Evolutionary conservation across 2,888 invertebrate species (phyloP).

Genomic region (Theretra japonica): DNA sequence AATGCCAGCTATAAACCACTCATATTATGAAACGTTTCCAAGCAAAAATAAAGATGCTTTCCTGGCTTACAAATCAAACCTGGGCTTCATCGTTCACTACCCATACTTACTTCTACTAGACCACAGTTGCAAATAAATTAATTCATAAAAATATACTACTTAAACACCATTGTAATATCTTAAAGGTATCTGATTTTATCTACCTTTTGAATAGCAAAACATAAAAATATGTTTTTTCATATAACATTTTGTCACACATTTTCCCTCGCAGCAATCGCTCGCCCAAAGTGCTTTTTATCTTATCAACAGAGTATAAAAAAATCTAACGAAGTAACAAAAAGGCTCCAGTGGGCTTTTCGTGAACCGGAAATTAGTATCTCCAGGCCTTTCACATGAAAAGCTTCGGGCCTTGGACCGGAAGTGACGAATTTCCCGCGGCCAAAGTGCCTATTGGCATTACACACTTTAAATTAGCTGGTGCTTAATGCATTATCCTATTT

Average conservation of each 20-base stretch:
- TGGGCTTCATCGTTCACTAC: no score
- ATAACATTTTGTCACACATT: conserved; percentile 16
- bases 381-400: conserved; percentile 57
- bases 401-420: conserved; percentile 54
- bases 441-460: conserved; percentile 54
- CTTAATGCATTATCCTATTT: conserved; percentile 28
- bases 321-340: conserved; percentile 52
- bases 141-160: no score
- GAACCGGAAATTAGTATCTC: conserved; percentile 70
- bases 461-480: conserved; percentile 49
- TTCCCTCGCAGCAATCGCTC: conserved; percentile 4
- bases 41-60: no score
- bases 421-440: conserved; percentile 62
- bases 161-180: not conserved
- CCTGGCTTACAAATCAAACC: no score
- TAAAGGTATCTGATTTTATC: not conserved
- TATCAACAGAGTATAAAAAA: conserved; percentile 24
- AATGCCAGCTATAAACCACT: no score
- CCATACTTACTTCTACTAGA: no score
- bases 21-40: no score
- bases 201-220: not conserved
- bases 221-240: conserved; percentile 7
- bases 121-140: no score
- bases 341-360: conserved; percentile 48
- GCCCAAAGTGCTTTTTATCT: conserved; percentile 23